A percentile compares a stretch with the other conserved stretches of the same genome.
Evolutionary conservation across 1,140 invertebrate species (phyloP).

Genomic region (Solen grandis): DNA sequence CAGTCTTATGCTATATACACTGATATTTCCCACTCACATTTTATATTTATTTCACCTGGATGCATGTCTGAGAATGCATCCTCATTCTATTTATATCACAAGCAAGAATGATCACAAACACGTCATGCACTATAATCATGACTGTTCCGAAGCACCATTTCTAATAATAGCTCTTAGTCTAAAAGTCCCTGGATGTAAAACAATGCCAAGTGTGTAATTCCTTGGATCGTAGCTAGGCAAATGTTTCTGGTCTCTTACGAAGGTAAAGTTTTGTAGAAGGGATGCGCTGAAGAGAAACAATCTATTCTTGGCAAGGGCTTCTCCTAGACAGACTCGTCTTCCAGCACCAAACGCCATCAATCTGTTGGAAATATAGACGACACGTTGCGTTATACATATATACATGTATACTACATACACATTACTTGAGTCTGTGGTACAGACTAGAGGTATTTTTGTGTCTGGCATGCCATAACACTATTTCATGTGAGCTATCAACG

Average conservation of each 20-base stretch:
- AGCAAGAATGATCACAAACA: too few species aligned
- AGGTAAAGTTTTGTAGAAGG: conserved; percentile 81
- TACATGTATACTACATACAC: not conserved
- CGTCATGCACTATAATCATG: too few species aligned
- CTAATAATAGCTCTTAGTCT: conserved; percentile 51
- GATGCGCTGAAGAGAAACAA: conserved; percentile 74
- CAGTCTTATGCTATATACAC: too few species aligned
- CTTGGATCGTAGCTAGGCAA: conserved; percentile 70
- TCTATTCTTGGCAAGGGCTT: conserved; percentile 77
- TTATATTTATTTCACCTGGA: too few species aligned
- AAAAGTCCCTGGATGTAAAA: conserved; percentile 71
- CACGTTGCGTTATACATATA: not conserved
- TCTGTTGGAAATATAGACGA: conserved; percentile 35
- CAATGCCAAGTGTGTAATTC: conserved; percentile 71
- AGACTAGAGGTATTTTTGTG: not conserved
- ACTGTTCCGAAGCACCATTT: too few species aligned
- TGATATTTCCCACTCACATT: too few species aligned
- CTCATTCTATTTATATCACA: too few species aligned
- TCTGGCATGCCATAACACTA: not conserved
- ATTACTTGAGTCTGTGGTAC: not conserved
- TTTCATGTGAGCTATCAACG: not conserved
- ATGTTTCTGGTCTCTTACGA: conserved; percentile 57
- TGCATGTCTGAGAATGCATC: too few species aligned
- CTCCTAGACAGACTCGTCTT: conserved; percentile 76
- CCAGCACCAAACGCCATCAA: conserved; percentile 73